A percentile compares a stretch with the other conserved stretches of the same genome.
phyloP scores from a whole-genome alignment of 2,888 invertebrate genomes.

The Lasioglossum figueresi region DNA sequence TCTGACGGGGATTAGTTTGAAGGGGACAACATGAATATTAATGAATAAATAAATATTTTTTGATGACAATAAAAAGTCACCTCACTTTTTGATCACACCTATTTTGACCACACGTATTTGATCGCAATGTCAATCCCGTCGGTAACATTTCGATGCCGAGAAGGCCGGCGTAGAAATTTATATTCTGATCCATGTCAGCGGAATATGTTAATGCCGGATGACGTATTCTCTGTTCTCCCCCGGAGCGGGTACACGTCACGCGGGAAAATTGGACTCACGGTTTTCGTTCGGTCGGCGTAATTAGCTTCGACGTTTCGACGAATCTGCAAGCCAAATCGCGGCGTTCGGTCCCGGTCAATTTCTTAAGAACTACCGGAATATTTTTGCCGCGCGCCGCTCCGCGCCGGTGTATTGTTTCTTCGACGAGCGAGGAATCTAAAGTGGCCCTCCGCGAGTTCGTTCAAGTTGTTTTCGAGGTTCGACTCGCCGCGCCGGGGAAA shows the following conservation, averaged over 20 bases:
- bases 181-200: neutral
- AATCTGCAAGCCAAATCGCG: constrained; percentile 2
- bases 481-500: constrained; percentile 9
- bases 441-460: constrained; percentile 14
- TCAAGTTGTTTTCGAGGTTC: constrained; percentile 46
- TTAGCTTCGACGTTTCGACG: neutral
- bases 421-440: constrained; percentile 20
- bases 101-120: too few species aligned
- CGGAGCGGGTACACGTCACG: neutral
- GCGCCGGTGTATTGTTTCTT: constrained; percentile 19
- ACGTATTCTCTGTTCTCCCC: neutral
- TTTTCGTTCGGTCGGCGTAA: neutral
- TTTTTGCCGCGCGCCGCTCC: neutral
- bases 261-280: neutral
- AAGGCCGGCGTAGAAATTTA: neutral
- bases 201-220: neutral
- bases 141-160: neutral
- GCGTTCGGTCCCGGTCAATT: constrained; percentile 1
- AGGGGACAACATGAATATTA: too few species aligned
- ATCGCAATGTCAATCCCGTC: neutral
- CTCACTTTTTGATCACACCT: too few species aligned
- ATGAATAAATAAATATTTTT: too few species aligned
- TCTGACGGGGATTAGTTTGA: too few species aligned
- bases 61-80: too few species aligned
- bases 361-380: constrained; percentile 3